Evolutionary conservation across 2,888 invertebrate species (phyloP).

Genomic region (Drosophila greeni): DNA sequence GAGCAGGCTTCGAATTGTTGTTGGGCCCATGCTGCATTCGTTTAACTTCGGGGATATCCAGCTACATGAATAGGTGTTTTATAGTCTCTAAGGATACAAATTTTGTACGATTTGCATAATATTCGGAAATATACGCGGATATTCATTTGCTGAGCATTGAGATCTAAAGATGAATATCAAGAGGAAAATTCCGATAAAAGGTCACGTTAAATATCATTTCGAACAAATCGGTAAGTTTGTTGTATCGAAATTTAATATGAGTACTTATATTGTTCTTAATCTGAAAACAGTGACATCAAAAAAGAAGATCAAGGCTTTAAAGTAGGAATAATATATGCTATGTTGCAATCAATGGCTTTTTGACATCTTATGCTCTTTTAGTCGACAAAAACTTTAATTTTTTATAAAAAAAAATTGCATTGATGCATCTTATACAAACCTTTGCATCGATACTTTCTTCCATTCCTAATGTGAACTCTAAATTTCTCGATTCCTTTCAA

Average conservation of each 20-base stretch:
- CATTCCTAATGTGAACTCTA: background rate
- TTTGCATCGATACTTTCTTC: background rate
- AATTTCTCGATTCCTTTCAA: slow-evolving; percentile 7
- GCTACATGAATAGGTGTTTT: slow-evolving; percentile 11
- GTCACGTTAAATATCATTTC: background rate
- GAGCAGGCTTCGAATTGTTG: slow-evolving; percentile 17
- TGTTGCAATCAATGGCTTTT: too few species aligned
- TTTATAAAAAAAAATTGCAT: too few species aligned
- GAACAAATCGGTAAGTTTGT: background rate
- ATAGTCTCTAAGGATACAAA: slow-evolving; percentile 27
- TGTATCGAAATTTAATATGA: background rate
- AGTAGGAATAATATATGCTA: too few species aligned
- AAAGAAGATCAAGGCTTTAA: too few species aligned
- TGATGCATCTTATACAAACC: background rate
- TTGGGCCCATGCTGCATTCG: background rate
- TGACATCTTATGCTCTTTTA: too few species aligned
- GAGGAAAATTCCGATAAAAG: too few species aligned
- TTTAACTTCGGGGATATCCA: background rate
- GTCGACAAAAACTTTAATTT: too few species aligned
- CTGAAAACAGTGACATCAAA: too few species aligned
- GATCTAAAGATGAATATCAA: background rate
- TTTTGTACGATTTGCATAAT: slow-evolving; percentile 21
- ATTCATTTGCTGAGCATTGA: background rate
- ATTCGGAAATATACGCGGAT: slow-evolving; percentile 13
- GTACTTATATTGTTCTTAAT: too few species aligned